Conservation (phyloP, 2,888 invertebrate genomes). For the Strigamia crassipes region DNA sequence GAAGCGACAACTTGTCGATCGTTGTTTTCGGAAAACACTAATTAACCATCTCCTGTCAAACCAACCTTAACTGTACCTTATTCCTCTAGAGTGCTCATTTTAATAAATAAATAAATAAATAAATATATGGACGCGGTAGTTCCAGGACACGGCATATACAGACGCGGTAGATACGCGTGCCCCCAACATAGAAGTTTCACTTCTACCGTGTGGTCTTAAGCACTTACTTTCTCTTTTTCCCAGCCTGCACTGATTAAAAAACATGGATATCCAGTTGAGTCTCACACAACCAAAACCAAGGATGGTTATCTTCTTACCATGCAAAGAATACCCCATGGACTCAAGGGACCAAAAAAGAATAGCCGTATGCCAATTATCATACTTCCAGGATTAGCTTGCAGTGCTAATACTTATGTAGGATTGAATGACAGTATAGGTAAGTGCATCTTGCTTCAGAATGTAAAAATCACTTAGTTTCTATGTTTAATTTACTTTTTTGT, state of each 20-base stretch:
- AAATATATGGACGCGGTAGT: too few species aligned
- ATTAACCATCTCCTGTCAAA: too few species aligned
- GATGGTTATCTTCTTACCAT: not conserved
- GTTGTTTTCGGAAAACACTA: too few species aligned
- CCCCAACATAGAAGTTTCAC: too few species aligned
- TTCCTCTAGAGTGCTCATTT: too few species aligned
- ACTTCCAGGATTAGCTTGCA: not conserved
- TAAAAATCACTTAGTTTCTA: not conserved
- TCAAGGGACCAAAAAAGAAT: not conserved
- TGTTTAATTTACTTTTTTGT: not conserved
- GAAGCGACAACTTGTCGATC: too few species aligned
- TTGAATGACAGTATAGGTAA: not conserved
- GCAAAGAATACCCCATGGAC: not conserved
- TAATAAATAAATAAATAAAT: too few species aligned
- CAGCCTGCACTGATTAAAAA: not conserved
- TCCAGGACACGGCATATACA: too few species aligned
- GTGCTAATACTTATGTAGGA: not conserved
- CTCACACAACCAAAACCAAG: not conserved
- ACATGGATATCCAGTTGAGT: not conserved
- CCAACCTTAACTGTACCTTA: too few species aligned
- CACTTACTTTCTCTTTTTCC: not conserved
- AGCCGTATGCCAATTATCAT: not conserved
- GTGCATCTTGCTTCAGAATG: not conserved
- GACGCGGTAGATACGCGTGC: too few species aligned
- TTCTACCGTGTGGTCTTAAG: too few species aligned